Evolutionary conservation across 2,888 invertebrate species (phyloP).

Genomic region (Microctonus hyperodae): DNA sequence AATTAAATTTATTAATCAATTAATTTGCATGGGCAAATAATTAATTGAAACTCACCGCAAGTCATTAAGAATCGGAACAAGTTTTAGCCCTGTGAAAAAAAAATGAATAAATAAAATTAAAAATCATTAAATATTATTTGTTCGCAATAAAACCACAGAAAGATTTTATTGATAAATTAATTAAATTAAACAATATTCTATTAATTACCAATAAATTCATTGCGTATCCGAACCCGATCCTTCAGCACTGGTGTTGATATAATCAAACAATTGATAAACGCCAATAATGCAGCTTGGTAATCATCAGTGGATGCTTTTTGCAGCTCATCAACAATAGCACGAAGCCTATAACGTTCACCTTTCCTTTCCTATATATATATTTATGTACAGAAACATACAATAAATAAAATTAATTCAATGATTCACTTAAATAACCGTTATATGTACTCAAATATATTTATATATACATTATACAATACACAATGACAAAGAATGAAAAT

Average conservation of each 20-base stretch:
- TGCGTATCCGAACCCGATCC: slow-evolving; percentile 86
- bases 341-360: slow-evolving; percentile 87
- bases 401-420: slow-evolving; percentile 2
- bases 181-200: too few species aligned
- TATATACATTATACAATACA: slow-evolving; percentile 8
- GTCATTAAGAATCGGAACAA: slow-evolving; percentile 85
- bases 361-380: slow-evolving; percentile 77
- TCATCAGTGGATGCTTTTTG: slow-evolving; percentile 81
- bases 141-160: neutral
- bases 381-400: too few species aligned
- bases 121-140: neutral
- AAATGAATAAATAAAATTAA: neutral
- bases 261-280: slow-evolving; percentile 95
- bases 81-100: slow-evolving; percentile 79
- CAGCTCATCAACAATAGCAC: slow-evolving; percentile 87
- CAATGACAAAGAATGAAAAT: slow-evolving; percentile 41
- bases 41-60: slow-evolving; percentile 73
- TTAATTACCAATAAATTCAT: slow-evolving; percentile 91
- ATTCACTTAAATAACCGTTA: neutral
- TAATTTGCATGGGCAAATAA: neutral
- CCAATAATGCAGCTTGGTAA: slow-evolving; percentile 90
- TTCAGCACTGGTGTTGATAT: slow-evolving; percentile 87
- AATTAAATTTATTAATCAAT: neutral
- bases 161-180: slow-evolving; percentile 13
- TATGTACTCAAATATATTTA: neutral